Conservation (phyloP, 2,888 invertebrate genomes). For the Philereme transversata region DNA sequence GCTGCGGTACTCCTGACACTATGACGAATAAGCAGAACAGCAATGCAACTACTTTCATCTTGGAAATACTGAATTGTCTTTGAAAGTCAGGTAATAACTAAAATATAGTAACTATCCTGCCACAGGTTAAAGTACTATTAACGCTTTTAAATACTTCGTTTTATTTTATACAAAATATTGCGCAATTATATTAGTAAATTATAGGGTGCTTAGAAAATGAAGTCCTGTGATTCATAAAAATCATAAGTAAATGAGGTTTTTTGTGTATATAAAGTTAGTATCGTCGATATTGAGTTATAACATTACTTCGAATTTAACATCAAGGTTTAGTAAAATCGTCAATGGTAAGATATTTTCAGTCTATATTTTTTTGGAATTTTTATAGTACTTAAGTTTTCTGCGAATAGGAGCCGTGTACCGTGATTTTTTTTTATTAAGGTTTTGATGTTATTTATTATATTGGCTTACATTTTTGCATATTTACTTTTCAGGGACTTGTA, state of each 20-base stretch:
- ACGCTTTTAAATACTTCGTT: neutral
- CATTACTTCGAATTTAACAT: neutral
- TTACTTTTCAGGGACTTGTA: no score
- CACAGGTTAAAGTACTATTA: neutral
- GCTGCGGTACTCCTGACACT: constrained; percentile 22
- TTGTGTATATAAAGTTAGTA: constrained; percentile 21
- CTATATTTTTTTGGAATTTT: neutral
- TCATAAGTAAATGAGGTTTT: neutral
- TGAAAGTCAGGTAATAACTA: no score
- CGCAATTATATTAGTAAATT: constrained; percentile 25
- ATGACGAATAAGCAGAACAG: constrained; percentile 19
- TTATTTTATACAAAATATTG: neutral
- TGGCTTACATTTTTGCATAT: no score
- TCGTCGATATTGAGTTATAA: constrained; percentile 1
- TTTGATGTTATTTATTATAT: no score
- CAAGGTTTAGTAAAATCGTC: neutral
- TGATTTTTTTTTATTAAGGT: no score
- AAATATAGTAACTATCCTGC: no score
- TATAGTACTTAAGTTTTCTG: neutral
- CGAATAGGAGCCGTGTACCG: no score
- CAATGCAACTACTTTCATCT: constrained; percentile 25
- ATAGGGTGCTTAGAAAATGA: constrained; percentile 14
- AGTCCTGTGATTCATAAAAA: constrained; percentile 22
- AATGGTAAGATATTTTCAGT: constrained; percentile 13
- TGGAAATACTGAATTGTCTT: neutral